Conservation (phyloP, 2,888 invertebrate genomes). For the Tenthredo scrophulariae region DNA sequence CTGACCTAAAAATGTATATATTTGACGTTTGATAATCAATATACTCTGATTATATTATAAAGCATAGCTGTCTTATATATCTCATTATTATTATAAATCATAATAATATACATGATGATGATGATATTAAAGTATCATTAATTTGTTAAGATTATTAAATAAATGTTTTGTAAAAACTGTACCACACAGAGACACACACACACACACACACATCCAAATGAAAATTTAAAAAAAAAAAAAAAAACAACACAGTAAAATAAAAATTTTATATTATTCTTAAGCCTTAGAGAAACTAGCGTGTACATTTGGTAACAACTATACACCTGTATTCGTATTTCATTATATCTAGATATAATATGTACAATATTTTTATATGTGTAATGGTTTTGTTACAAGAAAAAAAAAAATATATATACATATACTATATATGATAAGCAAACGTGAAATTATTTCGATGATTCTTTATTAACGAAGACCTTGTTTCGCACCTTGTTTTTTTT, state of each 20-base stretch:
- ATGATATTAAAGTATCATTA: conserved; percentile 61
- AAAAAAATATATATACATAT: no score
- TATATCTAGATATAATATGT: conserved; percentile 26
- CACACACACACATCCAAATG: conserved; percentile 53
- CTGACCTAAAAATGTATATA: conserved; percentile 71
- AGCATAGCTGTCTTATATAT: conserved; percentile 28
- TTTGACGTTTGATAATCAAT: conserved; percentile 62
- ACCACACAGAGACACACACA: conserved; percentile 60
- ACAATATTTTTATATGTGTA: conserved; percentile 39
- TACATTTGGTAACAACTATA: conserved; percentile 42
- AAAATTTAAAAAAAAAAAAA: conserved; percentile 69
- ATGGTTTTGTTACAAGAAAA: background rate
- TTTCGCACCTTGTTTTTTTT: background rate
- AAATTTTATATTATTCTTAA: conserved; percentile 74
- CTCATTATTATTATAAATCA: conserved; percentile 25
- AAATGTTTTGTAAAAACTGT: conserved; percentile 73
- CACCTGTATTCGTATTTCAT: conserved; percentile 27
- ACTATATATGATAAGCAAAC: background rate
- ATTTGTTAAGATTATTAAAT: conserved; percentile 67
- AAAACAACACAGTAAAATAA: conserved; percentile 62
- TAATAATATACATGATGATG: conserved; percentile 22
- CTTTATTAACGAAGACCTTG: background rate
- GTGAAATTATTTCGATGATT: conserved; percentile 3
- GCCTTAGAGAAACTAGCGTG: conserved; percentile 57
- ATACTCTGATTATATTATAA: conserved; percentile 61